Base-by-base conservation (phyloP, 2,888 invertebrate genomes). In the Drosophila testacea region DNA sequence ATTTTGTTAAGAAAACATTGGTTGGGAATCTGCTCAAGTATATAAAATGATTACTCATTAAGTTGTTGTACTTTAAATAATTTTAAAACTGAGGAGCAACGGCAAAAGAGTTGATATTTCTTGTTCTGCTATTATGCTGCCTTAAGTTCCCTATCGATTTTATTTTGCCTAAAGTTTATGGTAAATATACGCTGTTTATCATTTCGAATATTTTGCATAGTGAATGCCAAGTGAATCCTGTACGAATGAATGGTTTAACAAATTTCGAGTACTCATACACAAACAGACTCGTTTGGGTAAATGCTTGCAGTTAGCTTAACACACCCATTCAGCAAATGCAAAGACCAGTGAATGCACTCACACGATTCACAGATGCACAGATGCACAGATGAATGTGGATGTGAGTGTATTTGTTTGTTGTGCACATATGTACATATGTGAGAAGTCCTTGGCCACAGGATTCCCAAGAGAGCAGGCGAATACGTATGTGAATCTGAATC, bases 381-480 rank as follows among this genome's bases (percentile, higher is more conserved):
- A 22, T 22, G 22, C 22, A 61, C 42, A 38, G 47, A 56, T 54
- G 42, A 47, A 50, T 50, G 30, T 16, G 16, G 39, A 16, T n/a
- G 16, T 30, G 16, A 44, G 28, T 30, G 13, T 28, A 6, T 41
- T 7, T 27, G 39, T 16, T n/a, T 27, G n/a, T 28, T 13, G 22
- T 71, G 66, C 42, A 55, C 46, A 67, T 68, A 32, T 71, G 66
- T 38, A 55, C 46, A 67, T 68, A 32, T 59, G 44, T 44, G 36
- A 61, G n/a, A 38, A 46, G 69, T 63, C 75, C 75, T 76, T 76
- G 75, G 73, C 57, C 75, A 73, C 47, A 69, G 47, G 41, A 69
- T 65, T 62, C 61, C 64, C 63, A 64, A 34, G 46, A 27, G 72
- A 57, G 48, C 22, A 42, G 27, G 32, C 41, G 61, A 46, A 44